A percentile compares a stretch with the other conserved stretches of the same genome.
Conservation (phyloP, 2,113 vertebrate genomes). For the Ceyx melanurus region DNA sequence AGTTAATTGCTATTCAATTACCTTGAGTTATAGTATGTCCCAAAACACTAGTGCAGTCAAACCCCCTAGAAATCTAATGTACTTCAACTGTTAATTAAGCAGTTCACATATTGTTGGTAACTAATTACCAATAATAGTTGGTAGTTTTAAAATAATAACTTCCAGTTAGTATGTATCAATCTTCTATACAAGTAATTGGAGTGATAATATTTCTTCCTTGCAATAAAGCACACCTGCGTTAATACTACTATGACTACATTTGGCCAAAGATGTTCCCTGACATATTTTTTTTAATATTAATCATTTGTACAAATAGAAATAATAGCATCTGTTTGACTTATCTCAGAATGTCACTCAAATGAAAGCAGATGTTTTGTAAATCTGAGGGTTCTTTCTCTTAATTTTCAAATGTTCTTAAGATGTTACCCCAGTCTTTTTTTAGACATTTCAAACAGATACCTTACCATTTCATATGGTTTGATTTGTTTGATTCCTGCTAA, state of each 20-base stretch:
- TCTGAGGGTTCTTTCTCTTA: background rate
- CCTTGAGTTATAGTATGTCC: slow-evolving; percentile 26
- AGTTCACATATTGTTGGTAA: background rate
- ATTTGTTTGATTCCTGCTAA: background rate
- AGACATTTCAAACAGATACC: background rate
- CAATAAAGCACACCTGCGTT: background rate
- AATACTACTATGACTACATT: background rate
- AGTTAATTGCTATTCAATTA: slow-evolving; percentile 57
- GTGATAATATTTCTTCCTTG: background rate
- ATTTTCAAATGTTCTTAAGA: background rate
- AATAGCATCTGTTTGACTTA: background rate
- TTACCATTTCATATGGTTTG: background rate
- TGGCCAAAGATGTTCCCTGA: background rate
- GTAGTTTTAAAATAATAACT: slow-evolving; percentile 32
- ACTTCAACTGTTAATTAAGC: slow-evolving; percentile 17
- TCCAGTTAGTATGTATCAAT: background rate
- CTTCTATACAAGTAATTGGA: background rate
- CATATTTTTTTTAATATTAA: background rate
- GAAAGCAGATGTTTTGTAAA: background rate
- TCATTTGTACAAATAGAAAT: background rate
- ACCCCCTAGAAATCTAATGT: background rate
- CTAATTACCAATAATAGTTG: background rate
- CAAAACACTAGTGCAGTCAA: slow-evolving; percentile 12
- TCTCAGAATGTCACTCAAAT: background rate
- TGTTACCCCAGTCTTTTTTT: background rate